Evolutionary conservation across 2,113 vertebrate genomes (phyloP).

Genomic region (Taurulus bubalis): DNA sequence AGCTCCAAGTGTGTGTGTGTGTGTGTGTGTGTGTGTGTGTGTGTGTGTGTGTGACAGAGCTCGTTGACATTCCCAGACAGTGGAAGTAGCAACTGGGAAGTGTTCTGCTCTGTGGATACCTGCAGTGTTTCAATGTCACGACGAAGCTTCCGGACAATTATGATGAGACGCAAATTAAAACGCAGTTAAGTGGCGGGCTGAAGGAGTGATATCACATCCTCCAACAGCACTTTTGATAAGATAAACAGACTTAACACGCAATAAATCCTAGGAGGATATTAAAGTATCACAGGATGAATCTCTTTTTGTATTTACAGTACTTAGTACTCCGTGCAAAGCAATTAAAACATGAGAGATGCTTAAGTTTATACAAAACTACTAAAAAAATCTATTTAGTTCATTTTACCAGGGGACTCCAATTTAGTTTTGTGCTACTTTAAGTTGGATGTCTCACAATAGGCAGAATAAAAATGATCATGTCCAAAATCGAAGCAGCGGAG

Average conservation of each 20-base stretch:
- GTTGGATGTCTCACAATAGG: background rate
- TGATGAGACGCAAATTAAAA: conserved; percentile 47
- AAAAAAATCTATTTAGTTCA: background rate
- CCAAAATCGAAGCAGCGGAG: no score
- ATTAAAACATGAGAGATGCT: background rate
- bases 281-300: background rate
- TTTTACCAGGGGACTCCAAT: background rate
- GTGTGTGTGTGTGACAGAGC: conserved; percentile 44
- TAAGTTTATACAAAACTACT: background rate
- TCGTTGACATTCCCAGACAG: conserved; percentile 78
- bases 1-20: conserved; percentile 40
- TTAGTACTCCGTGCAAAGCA: background rate
- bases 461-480: no score
- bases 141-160: conserved; percentile 40
- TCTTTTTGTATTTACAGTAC: background rate
- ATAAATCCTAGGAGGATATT: background rate
- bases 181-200: conserved; percentile 17
- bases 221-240: background rate
- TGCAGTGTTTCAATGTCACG: conserved; percentile 70
- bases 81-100: conserved; percentile 63
- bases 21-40: conserved; percentile 54
- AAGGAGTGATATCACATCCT: conserved; percentile 29
- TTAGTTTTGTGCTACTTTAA: background rate
- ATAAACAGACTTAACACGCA: conserved; percentile 8
- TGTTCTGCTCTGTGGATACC: conserved; percentile 48